phyloP scores from a whole-genome alignment of 2,113 vertebrate genomes.

The Numida meleagris region DNA sequence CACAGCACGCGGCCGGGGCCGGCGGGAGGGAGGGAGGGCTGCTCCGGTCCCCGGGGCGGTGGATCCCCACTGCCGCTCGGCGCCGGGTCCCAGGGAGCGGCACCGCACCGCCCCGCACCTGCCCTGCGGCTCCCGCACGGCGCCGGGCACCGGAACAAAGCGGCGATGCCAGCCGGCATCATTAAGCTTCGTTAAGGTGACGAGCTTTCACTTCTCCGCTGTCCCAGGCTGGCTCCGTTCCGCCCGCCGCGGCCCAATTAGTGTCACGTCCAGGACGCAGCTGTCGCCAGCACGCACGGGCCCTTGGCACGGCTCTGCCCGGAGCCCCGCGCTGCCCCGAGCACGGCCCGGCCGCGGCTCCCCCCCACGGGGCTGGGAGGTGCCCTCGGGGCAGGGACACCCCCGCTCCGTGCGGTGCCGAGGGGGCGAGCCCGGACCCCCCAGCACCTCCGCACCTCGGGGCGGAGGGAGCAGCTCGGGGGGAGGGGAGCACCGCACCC shows the following conservation, averaged over 20 bases:
- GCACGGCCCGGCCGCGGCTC: neutral
- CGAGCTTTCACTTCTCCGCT: slow-evolving; percentile 16
- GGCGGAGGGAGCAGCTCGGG: neutral
- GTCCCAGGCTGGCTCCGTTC: slow-evolving; percentile 4
- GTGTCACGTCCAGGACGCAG: neutral
- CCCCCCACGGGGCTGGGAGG: neutral
- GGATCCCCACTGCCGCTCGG: too few species aligned
- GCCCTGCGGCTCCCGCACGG: neutral
- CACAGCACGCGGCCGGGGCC: too few species aligned
- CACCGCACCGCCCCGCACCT: neutral
- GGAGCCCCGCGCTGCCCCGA: neutral
- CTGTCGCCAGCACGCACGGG: too few species aligned
- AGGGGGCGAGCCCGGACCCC: neutral
- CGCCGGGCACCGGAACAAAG: neutral
- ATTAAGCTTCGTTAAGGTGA: slow-evolving; percentile 58
- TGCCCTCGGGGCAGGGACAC: neutral
- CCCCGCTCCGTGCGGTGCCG: neutral
- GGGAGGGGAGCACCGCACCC: too few species aligned
- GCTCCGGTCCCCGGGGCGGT: too few species aligned
- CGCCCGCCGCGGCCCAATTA: slow-evolving; percentile 35
- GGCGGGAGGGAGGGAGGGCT: too few species aligned
- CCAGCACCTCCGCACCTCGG: neutral
- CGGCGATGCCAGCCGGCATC: slow-evolving; percentile 6
- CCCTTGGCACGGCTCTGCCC: neutral
- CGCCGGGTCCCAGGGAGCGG: too few species aligned